These are phyloP conservation scores for Dicaeum eximium DNA, from an alignment of 2,113 vertebrate genomes.

Conservation along the genomic window DNA sequence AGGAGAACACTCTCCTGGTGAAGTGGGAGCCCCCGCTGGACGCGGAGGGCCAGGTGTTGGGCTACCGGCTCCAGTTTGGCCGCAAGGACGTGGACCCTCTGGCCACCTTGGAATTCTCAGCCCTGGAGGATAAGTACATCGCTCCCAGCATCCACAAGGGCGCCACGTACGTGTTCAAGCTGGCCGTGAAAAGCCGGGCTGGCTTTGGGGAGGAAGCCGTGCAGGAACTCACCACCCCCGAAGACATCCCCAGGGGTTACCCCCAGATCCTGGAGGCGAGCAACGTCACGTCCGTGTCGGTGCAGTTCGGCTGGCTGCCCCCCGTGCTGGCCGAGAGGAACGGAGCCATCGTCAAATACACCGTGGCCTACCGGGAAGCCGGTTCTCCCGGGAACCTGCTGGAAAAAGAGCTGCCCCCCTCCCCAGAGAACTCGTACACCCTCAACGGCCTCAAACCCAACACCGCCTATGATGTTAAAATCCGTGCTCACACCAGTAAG, in stretches of 20 bases:
- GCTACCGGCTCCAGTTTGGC: constrained; percentile 93
- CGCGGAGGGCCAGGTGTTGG: constrained; percentile 81
- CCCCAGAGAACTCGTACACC: constrained; percentile 81
- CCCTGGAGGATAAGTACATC: constrained; percentile 80
- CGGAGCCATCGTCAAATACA: constrained; percentile 90
- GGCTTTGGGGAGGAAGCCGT: constrained; percentile 90
- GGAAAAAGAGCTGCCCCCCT: constrained; percentile 85
- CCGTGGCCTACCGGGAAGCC: constrained; percentile 89
- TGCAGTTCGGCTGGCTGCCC: constrained; percentile 92
- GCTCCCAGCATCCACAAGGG: constrained; percentile 85
- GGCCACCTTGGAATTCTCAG: constrained; percentile 86
- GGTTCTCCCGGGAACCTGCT: constrained; percentile 69
- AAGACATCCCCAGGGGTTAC: constrained; percentile 88
- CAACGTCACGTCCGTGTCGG: constrained; percentile 85
- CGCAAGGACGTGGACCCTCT: constrained; percentile 83
- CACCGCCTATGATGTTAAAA: constrained; percentile 94
- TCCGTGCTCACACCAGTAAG: constrained; percentile 96
- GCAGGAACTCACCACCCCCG: constrained; percentile 82
- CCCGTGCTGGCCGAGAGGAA: constrained; percentile 92
- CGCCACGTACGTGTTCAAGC: constrained; percentile 90
- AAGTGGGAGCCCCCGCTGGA: constrained; percentile 82
- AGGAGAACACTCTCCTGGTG: constrained; percentile 81
- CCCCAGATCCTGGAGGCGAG: constrained; percentile 86
- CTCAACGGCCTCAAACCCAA: constrained; percentile 92
- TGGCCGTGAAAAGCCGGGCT: constrained; percentile 88